Percentiles rank a stretch among this genome's conserved stretches.
These are phyloP conservation scores for Pipistrellus kuhlii DNA, from an alignment of 2,797 vertebrate species.

Conservation along the genomic window DNA sequence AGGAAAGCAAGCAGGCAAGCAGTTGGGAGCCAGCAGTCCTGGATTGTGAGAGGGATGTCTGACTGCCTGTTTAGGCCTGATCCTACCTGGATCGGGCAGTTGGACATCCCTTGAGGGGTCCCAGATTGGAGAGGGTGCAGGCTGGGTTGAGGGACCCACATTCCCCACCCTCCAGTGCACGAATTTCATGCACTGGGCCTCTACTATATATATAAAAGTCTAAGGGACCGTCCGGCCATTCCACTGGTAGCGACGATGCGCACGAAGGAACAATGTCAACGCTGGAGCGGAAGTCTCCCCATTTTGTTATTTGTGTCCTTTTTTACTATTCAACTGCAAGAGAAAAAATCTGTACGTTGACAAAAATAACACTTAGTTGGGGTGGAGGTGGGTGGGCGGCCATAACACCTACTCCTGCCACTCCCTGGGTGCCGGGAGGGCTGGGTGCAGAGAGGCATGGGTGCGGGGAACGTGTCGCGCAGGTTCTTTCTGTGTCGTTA, in stretches of 20 bases:
- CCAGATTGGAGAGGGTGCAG: too few relatives aligned
- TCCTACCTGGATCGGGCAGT: too few relatives aligned
- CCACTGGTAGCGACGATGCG: too few relatives aligned
- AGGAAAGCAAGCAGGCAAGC: too few relatives aligned
- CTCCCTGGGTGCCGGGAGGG: neutral
- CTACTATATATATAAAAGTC: too few relatives aligned
- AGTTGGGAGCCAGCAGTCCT: too few relatives aligned
- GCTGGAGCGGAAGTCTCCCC: neutral
- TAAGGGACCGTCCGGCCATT: accelerated
- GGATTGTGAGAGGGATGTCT: too few relatives aligned
- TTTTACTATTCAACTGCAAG: neutral
- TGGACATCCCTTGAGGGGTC: too few relatives aligned
- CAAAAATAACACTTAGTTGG: neutral
- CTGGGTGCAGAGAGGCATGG: accelerated
- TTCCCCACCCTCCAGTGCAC: too few relatives aligned
- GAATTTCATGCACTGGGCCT: too few relatives aligned
- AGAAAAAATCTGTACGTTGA: neutral
- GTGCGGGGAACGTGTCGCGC: accelerated
- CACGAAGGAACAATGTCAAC: neutral
- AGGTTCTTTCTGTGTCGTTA: neutral
- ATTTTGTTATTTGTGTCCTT: neutral
- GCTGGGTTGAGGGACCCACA: too few relatives aligned
- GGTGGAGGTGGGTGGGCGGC: neutral
- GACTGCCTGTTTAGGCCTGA: too few relatives aligned
- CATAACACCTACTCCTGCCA: neutral